Evolutionary conservation across 2,113 vertebrate species (phyloP).

Genomic region (human): GRCh38 chr5:92503001-92503500

Average conservation of each 20-base stretch:
- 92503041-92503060: neutral
- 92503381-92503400: neutral
- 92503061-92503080: neutral
- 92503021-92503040: neutral
- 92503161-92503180: neutral
- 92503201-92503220: neutral
- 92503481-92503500: neutral
- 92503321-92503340: neutral
- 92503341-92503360: neutral
- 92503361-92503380: neutral
- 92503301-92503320: neutral
- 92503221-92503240: neutral
- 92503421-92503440: neutral
- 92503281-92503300: neutral
- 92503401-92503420: neutral
- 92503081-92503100: neutral
- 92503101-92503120: neutral
- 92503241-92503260: neutral
- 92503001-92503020: neutral
- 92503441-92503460: neutral
- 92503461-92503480: neutral
- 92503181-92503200: neutral
- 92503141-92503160: neutral
- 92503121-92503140: neutral
- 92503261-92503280: neutral